Evolutionary conservation across 92 coral and sea anemone genomes (phyloP).

Genomic region (Micromussa lordhowensis): DNA sequence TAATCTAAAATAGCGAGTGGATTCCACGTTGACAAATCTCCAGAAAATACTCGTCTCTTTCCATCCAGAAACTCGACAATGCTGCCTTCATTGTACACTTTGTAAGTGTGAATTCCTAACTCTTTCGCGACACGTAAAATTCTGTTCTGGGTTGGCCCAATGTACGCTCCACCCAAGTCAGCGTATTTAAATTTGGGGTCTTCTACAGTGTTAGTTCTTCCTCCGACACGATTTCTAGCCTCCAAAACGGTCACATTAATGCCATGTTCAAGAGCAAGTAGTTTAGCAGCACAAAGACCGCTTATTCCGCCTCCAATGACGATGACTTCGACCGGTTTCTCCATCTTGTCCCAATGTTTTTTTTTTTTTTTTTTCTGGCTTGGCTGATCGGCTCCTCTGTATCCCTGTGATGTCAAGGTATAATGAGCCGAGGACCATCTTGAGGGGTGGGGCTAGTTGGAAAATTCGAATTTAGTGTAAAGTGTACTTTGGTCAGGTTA

Average conservation of each 20-base stretch:
- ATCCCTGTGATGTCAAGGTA: too few species aligned
- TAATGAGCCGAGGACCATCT: too few species aligned
- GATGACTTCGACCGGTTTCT: conserved; percentile 65
- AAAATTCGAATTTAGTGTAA: too few species aligned
- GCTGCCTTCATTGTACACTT: conserved; percentile 80
- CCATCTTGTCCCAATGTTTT: conserved; percentile 25
- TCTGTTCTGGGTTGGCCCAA: conserved; percentile 95
- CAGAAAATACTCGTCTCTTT: conserved; percentile 62
- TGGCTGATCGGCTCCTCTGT: too few species aligned
- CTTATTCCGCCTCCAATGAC: conserved; percentile 97
- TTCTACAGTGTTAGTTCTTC: conserved; percentile 88
- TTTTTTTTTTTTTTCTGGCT: too few species aligned
- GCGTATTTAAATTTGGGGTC: conserved; percentile 83
- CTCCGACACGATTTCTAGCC: conserved; percentile 98
- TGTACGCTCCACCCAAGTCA: conserved; percentile 95
- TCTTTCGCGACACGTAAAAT: conserved; percentile 93
- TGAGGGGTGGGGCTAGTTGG: too few species aligned
- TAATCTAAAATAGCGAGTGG: conserved; percentile 91
- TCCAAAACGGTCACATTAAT: conserved; percentile 81
- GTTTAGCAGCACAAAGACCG: conserved; percentile 94
- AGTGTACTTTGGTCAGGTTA: too few species aligned
- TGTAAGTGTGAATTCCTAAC: conserved; percentile 87
- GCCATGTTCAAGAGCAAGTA: conserved; percentile 69
- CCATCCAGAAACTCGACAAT: conserved; percentile 86
- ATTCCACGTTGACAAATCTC: conserved; percentile 93